These are phyloP conservation scores for Paramisgurnus dabryanus DNA, from an alignment of 2,113 vertebrate genomes.

Conservation along the genomic window DNA sequence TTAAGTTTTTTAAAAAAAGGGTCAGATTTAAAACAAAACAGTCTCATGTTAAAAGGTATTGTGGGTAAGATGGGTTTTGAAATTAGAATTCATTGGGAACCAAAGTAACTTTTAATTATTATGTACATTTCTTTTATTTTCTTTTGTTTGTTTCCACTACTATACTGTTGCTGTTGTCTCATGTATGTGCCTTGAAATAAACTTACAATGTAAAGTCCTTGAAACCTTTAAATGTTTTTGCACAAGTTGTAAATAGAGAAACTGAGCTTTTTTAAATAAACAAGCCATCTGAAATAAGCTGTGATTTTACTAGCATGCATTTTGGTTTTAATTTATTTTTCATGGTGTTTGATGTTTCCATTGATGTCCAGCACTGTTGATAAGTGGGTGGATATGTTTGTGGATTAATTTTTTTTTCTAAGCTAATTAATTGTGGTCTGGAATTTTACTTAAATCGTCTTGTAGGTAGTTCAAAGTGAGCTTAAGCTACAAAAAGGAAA, in stretches of 20 bases:
- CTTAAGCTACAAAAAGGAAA: no score
- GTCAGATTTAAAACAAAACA: not conserved
- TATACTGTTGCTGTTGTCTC: conserved; percentile 78
- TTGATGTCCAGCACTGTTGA: not conserved
- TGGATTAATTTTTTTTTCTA: not conserved
- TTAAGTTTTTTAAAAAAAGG: not conserved
- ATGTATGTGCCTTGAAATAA: conserved; percentile 85
- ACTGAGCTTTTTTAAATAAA: conserved; percentile 80
- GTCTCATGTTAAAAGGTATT: not conserved
- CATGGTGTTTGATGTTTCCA: not conserved
- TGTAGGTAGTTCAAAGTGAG: no score
- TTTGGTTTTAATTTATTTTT: not conserved
- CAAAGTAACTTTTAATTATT: conserved; percentile 73
- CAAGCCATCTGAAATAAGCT: conserved; percentile 75
- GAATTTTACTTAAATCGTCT: no score
- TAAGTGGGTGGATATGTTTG: not conserved
- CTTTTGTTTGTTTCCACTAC: conserved; percentile 63
- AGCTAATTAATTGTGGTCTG: not conserved
- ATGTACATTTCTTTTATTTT: not conserved
- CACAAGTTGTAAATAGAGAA: conserved; percentile 83
- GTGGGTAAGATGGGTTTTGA: not conserved
- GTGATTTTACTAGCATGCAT: not conserved
- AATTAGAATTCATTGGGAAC: conserved; percentile 72
- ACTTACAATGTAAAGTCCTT: conserved; percentile 84
- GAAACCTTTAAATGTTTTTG: conserved; percentile 84